Evolutionary conservation across 1,140 invertebrate genomes (phyloP), one percentile per base, ranked within the genome.

Genomic region (Euborellia annulipes): DNA sequence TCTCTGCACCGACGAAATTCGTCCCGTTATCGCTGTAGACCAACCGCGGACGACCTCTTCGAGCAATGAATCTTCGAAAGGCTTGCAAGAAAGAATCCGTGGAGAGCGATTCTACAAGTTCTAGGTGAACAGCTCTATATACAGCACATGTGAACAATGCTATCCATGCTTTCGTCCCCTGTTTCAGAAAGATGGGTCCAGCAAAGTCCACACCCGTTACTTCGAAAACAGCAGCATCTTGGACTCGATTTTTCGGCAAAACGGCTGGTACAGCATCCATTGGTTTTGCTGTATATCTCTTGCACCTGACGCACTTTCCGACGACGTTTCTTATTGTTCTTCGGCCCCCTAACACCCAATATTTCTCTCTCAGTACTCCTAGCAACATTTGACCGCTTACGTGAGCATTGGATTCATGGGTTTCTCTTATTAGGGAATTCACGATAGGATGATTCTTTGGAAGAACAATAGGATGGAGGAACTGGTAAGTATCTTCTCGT

Each of bases 101-200:
- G 2, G 54, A 46, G 2, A 69, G 43, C 3, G 52, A 55, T 8
- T 51, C 48, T 0, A 55, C 60, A 11, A 52, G 22, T 14, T 69
- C 65, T 1, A 69, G 18, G 46, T 71, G 65, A 2, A 69, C 52
- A 0, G 63, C 65, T 45, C 65, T 53, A 55, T 60, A 38, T 44
- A 55, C 32, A 52, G 56, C 43, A 41, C 60, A 65, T 0, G 61
- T 68, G 38, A 63, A 64, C 8, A 70, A 2, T 4, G 49, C 49
- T 3, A 64, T 52, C 53, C 56, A 65, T 2, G 46, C 45, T 38
- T 60, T 60, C 39, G 45, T 21, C 11, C 40, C 48, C 17, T 52
- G 49, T 41, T 53, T 54, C 3, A 62, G 27, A 41, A 40, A 52
- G 3, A 62, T 18, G 3, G 56, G 59, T 2, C 56, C 59, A 4